Evolutionary conservation across 2,797 vertebrate species (phyloP), one percentile per base, ranked within the genome.

Genomic region (Pseudocheirus occidentalis): DNA sequence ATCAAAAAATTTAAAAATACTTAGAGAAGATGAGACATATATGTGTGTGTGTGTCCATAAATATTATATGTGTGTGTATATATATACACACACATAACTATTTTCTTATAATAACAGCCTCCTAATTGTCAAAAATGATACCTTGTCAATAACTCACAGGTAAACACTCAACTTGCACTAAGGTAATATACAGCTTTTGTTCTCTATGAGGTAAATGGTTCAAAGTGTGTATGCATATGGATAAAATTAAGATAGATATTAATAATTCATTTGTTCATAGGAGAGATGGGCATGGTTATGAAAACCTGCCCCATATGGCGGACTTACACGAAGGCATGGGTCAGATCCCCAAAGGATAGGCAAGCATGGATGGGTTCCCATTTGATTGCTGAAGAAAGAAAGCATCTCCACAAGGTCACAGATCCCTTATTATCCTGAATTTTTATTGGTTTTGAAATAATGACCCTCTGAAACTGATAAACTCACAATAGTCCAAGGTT

Each of bases 181-280:
- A 55, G 55, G 2, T 92, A 95, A 81, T 94, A 92, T 87, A 94
- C 90, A 95, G 1, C 5, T 95, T 1, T 92, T 81, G 96, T 95
- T 92, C 27, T 16, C 10, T 90, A 50, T n/a, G 56, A 95, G 96
- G 18, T 1, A 94, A 96, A 96, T 92, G 24, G 95, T 54, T 95
- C 94, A 92, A 96, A 93, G 58, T 96, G 90, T 66, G 59, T 13
- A 94, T 1, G 90, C n/a, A 56, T 5, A 28, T 14, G n/a, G 34
- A 93, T 27, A 24, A 46, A 81, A 24, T n/a, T 91, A 92, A 90
- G 55, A 81, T 4, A 92, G 87, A 66, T 94, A 21, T 93, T 95
- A 62, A 91, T 90, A 95, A 81, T 81, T 46, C n/a, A 81, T 81
- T 81, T 81, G 7, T 46, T 81, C 73, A 81, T 27, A 27, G 9